Percentiles rank a stretch among this genome's conserved stretches.
These are phyloP conservation scores for Centropus unirufus DNA, from an alignment of 2,113 vertebrate genomes.

Conservation along the genomic window DNA sequence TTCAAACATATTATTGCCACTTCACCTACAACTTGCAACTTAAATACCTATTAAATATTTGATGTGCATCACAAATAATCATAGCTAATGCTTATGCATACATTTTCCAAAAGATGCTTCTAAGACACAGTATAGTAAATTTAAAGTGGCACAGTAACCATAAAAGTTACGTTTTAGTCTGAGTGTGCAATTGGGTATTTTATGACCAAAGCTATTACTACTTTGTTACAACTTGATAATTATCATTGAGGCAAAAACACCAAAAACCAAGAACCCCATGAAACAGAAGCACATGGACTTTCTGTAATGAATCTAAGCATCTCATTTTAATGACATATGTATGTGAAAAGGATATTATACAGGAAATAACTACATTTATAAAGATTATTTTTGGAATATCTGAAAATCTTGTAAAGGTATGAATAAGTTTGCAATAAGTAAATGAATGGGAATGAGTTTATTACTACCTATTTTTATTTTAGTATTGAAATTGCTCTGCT, in stretches of 20 bases:
- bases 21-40: neutral
- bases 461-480: neutral
- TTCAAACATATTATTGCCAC: neutral
- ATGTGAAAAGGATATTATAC: neutral
- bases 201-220: neutral
- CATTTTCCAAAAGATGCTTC: neutral
- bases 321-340: neutral
- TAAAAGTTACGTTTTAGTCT: neutral
- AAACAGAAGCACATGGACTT: neutral
- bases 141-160: neutral
- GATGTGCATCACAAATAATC: neutral
- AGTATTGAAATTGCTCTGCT: neutral
- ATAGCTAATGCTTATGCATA: neutral
- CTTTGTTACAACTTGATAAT: neutral
- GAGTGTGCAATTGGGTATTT: neutral
- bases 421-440: neutral
- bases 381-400: neutral
- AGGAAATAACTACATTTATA: neutral
- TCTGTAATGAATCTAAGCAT: neutral
- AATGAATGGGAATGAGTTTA: neutral
- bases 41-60: constrained; percentile 28
- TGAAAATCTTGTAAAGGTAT: neutral
- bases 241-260: neutral
- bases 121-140: neutral
- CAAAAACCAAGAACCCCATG: neutral